Percentiles rank a stretch among this genome's conserved stretches.
phyloP scores from a whole-genome alignment of 2,888 invertebrate species.

The Ceraclea dissimilis region DNA sequence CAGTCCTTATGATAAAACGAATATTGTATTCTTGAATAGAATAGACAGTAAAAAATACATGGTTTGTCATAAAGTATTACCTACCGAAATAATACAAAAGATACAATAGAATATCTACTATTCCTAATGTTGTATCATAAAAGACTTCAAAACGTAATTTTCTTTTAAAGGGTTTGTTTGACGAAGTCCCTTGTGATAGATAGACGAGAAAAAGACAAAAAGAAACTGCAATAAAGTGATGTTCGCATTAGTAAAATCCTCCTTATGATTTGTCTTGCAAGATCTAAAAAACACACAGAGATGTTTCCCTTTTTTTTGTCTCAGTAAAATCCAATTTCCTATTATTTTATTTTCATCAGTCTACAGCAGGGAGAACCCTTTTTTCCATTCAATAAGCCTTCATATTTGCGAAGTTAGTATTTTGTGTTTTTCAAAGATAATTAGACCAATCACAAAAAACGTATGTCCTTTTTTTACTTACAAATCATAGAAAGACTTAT shows the following conservation, averaged over 20 bases:
- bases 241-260: not conserved
- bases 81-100: no score
- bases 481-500: not conserved
- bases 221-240: not conserved
- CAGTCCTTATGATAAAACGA: no score
- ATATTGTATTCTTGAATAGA: no score
- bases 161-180: constrained; percentile 1
- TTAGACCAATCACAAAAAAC: not conserved
- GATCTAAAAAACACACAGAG: not conserved
- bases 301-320: not conserved
- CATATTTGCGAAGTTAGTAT: not conserved
- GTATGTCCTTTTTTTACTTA: not conserved
- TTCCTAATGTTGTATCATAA: not conserved
- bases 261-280: not conserved
- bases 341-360: not conserved
- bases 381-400: no score
- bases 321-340: not conserved
- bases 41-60: no score
- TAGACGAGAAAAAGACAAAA: not conserved
- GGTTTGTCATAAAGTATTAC: no score
- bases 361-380: not conserved
- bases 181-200: not conserved
- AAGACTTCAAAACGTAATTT: not conserved
- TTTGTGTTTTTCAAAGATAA: not conserved
- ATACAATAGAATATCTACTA: no score